Conservation (phyloP, 2,888 invertebrate species). For the Cantharis nigra region DNA sequence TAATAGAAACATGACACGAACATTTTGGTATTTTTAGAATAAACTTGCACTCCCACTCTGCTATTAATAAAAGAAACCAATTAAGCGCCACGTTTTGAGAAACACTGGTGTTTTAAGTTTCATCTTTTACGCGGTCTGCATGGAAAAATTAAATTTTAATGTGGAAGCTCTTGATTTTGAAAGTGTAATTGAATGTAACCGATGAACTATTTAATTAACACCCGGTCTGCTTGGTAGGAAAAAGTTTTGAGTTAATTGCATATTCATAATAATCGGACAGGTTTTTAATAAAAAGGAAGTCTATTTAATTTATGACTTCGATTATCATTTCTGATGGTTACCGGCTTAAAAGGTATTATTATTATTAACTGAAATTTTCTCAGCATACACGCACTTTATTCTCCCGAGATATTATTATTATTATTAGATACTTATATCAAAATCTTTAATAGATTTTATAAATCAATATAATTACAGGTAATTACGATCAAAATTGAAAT, state of each 20-base stretch:
- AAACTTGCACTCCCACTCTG: background rate
- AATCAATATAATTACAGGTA: background rate
- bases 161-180: background rate
- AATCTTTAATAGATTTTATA: background rate
- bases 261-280: conserved; percentile 19
- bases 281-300: conserved; percentile 10
- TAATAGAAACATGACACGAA: background rate
- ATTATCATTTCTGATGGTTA: conserved; percentile 14
- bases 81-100: background rate
- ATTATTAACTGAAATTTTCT: background rate
- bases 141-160: background rate
- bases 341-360: conserved; percentile 6
- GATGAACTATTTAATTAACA: conserved; percentile 11
- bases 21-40: background rate
- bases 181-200: conserved; percentile 12
- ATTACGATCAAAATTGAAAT: background rate
- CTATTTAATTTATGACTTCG: conserved; percentile 13
- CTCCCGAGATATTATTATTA: background rate
- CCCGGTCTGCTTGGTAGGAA: conserved; percentile 2
- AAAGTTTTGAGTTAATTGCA: conserved; percentile 17
- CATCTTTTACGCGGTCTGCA: background rate
- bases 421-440: background rate
- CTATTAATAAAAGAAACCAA: background rate
- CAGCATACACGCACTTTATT: background rate
- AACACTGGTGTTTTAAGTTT: background rate